These are phyloP conservation scores for Punctoribates punctum DNA, from an alignment of 2,888 invertebrate species.

Conservation along the genomic window DNA sequence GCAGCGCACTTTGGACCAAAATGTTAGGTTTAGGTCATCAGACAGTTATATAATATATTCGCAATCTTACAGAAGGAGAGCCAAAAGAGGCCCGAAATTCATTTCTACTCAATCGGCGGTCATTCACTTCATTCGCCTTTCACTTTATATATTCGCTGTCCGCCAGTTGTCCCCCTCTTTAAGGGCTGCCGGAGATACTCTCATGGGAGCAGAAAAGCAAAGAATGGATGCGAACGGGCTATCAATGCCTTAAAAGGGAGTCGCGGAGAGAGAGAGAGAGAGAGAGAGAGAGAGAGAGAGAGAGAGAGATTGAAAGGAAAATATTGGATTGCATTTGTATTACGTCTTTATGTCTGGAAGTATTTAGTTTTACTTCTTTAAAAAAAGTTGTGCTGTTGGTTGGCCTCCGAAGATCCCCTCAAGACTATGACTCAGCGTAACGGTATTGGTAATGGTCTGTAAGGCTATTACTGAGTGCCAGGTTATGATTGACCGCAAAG, in stretches of 20 bases:
- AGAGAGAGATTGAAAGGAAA: slow-evolving; percentile 21
- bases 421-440: background rate
- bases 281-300: slow-evolving; percentile 1
- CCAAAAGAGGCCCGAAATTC: slow-evolving; percentile 36
- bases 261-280: background rate
- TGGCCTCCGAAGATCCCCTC: background rate
- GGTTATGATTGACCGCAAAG: slow-evolving; percentile 33
- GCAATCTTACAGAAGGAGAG: slow-evolving; percentile 13
- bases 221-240: slow-evolving; percentile 34
- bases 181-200: slow-evolving; percentile 16
- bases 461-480: background rate
- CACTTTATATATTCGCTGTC: slow-evolving; percentile 19
- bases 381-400: background rate
- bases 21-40: slow-evolving; percentile 36
- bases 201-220: slow-evolving; percentile 36
- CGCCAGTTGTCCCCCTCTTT: slow-evolving; percentile 36
- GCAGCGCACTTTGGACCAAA: slow-evolving; percentile 30
- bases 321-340: slow-evolving; percentile 33
- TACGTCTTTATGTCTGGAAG: slow-evolving; percentile 22
- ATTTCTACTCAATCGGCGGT: slow-evolving; percentile 21
- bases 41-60: slow-evolving; percentile 30
- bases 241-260: slow-evolving; percentile 36
- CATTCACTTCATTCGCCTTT: slow-evolving; percentile 37
- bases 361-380: background rate
- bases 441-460: background rate